phyloP scores from a whole-genome alignment of 2,888 invertebrate species.

The Ligdia adustata region DNA sequence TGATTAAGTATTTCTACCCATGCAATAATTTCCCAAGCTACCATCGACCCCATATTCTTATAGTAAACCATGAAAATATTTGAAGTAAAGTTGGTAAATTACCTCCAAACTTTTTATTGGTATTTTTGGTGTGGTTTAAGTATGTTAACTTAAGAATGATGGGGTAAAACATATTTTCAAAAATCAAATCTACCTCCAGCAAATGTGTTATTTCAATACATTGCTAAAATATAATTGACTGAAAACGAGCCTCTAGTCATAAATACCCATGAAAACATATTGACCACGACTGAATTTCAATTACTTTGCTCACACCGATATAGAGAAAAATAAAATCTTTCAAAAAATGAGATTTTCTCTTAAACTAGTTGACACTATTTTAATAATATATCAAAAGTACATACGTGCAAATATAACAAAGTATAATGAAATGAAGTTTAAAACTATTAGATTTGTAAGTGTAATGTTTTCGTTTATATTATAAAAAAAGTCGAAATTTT shows the following conservation, averaged over 20 bases:
- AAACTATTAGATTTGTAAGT: conserved; percentile 72
- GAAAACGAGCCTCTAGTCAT: conserved; percentile 56
- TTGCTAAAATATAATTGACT: conserved; percentile 27
- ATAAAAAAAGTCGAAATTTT: conserved; percentile 47
- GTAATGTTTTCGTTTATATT: conserved; percentile 69
- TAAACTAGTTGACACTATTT: conserved; percentile 71
- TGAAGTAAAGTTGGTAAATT: no score
- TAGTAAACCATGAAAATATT: no score
- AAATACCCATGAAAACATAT: neutral
- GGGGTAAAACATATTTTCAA: no score
- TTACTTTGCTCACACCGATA: conserved; percentile 64
- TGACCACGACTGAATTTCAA: conserved; percentile 36
- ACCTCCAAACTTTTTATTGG: no score
- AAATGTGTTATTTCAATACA: conserved; percentile 7
- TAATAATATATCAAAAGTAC: conserved; percentile 69
- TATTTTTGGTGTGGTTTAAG: no score
- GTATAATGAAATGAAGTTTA: conserved; percentile 65
- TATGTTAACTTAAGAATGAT: no score
- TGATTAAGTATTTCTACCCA: conserved; percentile 1
- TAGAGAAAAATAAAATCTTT: conserved; percentile 43
- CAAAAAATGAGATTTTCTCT: conserved; percentile 75
- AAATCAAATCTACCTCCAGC: conserved; percentile 37
- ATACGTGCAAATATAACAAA: conserved; percentile 51
- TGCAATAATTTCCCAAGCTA: no score
- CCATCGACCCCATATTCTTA: no score